Base-by-base conservation (phyloP, 2,113 vertebrate species). In the Rhineura floridana region DNA sequence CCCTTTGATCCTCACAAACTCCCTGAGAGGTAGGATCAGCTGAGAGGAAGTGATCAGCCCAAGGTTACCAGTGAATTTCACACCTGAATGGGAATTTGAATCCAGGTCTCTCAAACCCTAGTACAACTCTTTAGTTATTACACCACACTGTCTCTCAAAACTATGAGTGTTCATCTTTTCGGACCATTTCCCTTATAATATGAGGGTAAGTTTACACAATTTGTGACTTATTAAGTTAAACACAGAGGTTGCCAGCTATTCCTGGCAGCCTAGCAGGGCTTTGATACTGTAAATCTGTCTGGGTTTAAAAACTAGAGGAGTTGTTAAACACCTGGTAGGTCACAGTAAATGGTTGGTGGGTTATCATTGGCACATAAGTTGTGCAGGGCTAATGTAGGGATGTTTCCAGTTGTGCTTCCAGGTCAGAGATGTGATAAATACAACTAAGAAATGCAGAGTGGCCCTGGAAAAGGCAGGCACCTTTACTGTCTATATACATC, bases 31-130 rank as follows among this genome's bases (percentile, higher is more conserved):
- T 63, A 50, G 44, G 6, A 42, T 44, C 59, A 39, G 15, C 17
- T 39, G 48, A 17, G 23, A 72, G 17, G 52, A 52, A 42, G 1
- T 11, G 36, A 59, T 59, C 36, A 13, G 39, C 39, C 39, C 36
- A 75, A 42, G 70, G 13, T 87, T 0, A 86, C 78, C 90, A 46
- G 70, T 76, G 8, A 19, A 73, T 76, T n/a, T 88, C 90, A 90
- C 36, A 30, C 4, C 17, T 48, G 44, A 69, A 30, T 81, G 23
- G 55, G 36, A 44, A 65, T 65, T 30, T 83, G 42, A 83, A 52
- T 19, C 46, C 25, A 48, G 3, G 6, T 10, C 79, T 55, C 12
- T 25, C 28, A 46, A 46, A 11, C 25, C 50, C 39, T 33, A 30
- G 59, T 13, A 9, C 12, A 76, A 48, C 28, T 30, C 11, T 63